Base-by-base conservation (phyloP, 64 coral and sea anemone genomes). In the Actinia tenebrosa region DNA sequence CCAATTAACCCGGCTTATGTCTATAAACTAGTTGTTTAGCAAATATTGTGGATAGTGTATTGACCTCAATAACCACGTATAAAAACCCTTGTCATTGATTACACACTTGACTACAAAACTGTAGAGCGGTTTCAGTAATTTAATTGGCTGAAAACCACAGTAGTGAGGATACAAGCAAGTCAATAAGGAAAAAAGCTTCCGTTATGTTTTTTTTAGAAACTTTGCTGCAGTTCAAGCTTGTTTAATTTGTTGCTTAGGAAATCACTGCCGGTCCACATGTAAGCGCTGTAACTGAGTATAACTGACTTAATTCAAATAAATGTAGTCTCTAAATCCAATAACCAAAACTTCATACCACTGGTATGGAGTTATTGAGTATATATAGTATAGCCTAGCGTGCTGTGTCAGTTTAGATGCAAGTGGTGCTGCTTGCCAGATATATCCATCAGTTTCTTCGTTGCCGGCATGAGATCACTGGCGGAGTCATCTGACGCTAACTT, bases 1-100 rank as follows among this genome's bases (percentile, higher is more conserved):
- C 69, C 69, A 30, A 75, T 75, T 75, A 75, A 75, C 69, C 69
- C 69, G 69, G 69, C 69, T 75, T 75, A 75, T 75, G 69, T 75
- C 69, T 30, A 75, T 27, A 75, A 75, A 75, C 69, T 75, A 75
- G 69, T 75, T 75, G 69, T 75, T 75, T 75, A 14, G 69, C 69
- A 75, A 75, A 75, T 75, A 75, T 43, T 75, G 69, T 11, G 69
- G 25, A 75, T 10, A 25, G 27, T 30, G 23, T 75, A 75, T 75
- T 75, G 69, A 75, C 69, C 69, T 75, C 42, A 75, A 15, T 27
- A 75, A 75, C 69, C 69, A 42, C 26, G 27, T 75, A 72, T 72
- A 72, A 72, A 63, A 72, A n/a, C 69, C 69, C n/a, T 8, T 72
- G 69, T 72, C 69, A 72, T 72, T 72, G 69, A 72, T 27, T 72